A percentile compares a stretch with the other conserved stretches of the same genome.
Evolutionary conservation across 2,888 invertebrate genomes (phyloP).

Genomic region (Eutolmus rufibarbis): DNA sequence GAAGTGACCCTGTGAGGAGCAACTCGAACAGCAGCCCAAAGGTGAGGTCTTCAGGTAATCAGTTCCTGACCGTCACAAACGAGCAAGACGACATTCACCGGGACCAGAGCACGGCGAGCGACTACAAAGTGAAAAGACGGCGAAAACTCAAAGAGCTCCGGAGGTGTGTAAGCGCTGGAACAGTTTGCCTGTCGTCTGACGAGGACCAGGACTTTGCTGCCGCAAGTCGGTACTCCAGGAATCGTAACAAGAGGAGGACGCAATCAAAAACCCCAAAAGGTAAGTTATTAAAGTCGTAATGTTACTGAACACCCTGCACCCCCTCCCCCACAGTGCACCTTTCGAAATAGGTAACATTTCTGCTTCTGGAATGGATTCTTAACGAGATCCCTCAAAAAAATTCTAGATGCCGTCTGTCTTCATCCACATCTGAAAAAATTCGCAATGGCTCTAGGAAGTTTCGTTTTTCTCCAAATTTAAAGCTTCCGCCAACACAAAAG

Average conservation of each 20-base stretch:
- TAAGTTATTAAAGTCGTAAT: neutral
- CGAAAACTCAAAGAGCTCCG: conserved; percentile 21
- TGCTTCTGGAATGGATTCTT: neutral
- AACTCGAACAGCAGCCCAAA: neutral
- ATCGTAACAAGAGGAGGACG: neutral
- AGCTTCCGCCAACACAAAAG: neutral
- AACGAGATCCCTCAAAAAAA: neutral
- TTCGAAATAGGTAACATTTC: neutral
- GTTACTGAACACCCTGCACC: neutral
- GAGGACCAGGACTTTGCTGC: conserved; percentile 14
- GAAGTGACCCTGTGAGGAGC: neutral
- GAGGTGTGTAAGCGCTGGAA: conserved; percentile 11
- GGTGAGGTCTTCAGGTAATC: neutral
- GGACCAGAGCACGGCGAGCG: neutral
- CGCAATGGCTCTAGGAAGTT: neutral
- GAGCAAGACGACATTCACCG: neutral
- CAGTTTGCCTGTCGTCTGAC: conserved; percentile 30
- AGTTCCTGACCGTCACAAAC: neutral
- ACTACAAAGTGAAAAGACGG: conserved; percentile 24
- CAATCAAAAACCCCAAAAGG: neutral
- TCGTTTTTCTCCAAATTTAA: neutral
- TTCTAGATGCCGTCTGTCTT: neutral
- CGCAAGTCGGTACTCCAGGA: neutral
- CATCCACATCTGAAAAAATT: neutral
- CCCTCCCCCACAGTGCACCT: neutral